Percentiles rank a stretch among this genome's conserved stretches.
These are phyloP conservation scores for Panthera uncia DNA, from an alignment of 2,113 vertebrate genomes.

Conservation along the genomic window DNA sequence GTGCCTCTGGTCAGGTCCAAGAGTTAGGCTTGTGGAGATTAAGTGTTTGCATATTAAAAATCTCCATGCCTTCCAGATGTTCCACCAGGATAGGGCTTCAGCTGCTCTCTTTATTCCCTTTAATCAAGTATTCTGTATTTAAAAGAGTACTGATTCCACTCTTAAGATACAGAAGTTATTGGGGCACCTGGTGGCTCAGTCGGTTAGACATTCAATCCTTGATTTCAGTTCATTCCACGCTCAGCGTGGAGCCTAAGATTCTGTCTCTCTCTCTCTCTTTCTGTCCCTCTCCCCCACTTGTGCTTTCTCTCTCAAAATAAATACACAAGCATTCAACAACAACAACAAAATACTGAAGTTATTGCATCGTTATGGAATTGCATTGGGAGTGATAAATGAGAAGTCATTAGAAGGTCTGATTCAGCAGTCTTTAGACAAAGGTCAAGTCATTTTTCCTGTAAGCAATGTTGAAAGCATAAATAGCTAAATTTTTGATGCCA, in stretches of 20 bases:
- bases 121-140: background rate
- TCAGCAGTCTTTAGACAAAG: constrained; percentile 36
- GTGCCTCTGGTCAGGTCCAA: background rate
- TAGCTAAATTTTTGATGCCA: constrained; percentile 44
- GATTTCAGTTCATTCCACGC: too few relatives aligned
- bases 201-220: too few relatives aligned
- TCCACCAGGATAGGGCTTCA: background rate
- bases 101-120: background rate
- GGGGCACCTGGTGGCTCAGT: too few relatives aligned
- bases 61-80: background rate
- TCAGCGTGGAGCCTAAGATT: too few relatives aligned
- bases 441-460: constrained; percentile 57
- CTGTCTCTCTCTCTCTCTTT: too few relatives aligned
- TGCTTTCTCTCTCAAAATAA: too few relatives aligned
- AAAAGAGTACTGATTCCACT: background rate
- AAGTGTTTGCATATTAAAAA: background rate
- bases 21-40: background rate
- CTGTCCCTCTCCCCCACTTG: too few relatives aligned
- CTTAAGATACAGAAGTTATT: background rate
- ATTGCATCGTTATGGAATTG: background rate
- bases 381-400: background rate
- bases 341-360: background rate
- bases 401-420: constrained; percentile 40
- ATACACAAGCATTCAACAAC: too few relatives aligned
- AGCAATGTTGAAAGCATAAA: constrained; percentile 48